These are phyloP conservation scores for Drosophila novamexicana DNA, from an alignment of 1,140 invertebrate species.

Conservation along the genomic window DNA sequence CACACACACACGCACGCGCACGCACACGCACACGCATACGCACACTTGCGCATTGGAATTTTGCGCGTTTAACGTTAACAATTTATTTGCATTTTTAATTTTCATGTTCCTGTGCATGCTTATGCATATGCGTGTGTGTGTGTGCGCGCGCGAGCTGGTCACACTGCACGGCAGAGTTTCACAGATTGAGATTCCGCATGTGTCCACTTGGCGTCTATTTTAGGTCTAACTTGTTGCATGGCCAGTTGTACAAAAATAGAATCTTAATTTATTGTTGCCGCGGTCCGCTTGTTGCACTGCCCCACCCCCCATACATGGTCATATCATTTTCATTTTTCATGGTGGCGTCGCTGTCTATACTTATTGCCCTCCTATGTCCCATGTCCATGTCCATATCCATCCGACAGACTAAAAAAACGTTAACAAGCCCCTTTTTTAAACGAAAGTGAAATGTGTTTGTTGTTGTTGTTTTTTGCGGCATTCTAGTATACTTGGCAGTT, in stretches of 20 bases:
- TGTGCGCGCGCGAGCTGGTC: neutral
- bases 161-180: neutral
- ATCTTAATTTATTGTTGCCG: constrained; percentile 78
- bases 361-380: neutral
- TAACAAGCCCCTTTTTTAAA: constrained; percentile 50
- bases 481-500: constrained; percentile 26
- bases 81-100: constrained; percentile 83
- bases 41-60: constrained; percentile 61
- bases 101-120: constrained; percentile 55
- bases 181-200: constrained; percentile 26
- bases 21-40: constrained; percentile 25
- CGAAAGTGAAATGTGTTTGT: constrained; percentile 63
- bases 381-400: neutral
- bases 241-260: constrained; percentile 73
- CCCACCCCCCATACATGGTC: constrained; percentile 65
- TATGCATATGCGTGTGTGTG: neutral
- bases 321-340: constrained; percentile 80
- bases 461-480: constrained; percentile 21
- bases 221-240: constrained; percentile 77
- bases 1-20: neutral
- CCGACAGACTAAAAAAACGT: constrained; percentile 40
- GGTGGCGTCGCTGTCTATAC: constrained; percentile 25
- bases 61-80: constrained; percentile 77
- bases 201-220: constrained; percentile 66
- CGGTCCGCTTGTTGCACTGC: constrained; percentile 29